A percentile compares a stretch with the other conserved stretches of the same genome.
Evolutionary conservation across 2,888 invertebrate genomes (phyloP).

Genomic region (Alloscopus bannaensis): DNA sequence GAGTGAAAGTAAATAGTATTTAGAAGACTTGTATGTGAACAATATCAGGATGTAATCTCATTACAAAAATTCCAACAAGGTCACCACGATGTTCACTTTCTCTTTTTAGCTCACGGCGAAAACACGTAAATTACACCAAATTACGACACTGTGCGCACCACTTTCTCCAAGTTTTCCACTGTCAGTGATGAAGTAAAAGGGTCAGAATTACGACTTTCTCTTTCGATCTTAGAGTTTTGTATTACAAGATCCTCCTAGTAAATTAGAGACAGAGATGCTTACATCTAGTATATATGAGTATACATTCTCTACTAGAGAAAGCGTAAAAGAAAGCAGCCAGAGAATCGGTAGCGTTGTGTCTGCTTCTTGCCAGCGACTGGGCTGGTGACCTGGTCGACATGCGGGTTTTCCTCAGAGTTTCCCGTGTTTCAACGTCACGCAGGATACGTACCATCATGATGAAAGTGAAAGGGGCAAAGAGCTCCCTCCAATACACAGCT

Average conservation of each 20-base stretch:
- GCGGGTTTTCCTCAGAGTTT: constrained; percentile 58
- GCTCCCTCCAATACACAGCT: constrained; percentile 37
- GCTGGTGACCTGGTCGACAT: constrained; percentile 52
- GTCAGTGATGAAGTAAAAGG: no score
- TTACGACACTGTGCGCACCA: constrained; percentile 38
- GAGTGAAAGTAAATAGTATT: no score
- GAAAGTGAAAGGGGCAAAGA: constrained; percentile 38
- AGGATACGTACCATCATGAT: constrained; percentile 16
- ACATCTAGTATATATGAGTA: no score
- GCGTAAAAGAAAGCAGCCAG: constrained; percentile 10
- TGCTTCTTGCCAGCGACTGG: constrained; percentile 62
- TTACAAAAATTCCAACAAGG: no score
- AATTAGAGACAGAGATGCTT: constrained; percentile 20
- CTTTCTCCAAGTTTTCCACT: constrained; percentile 30
- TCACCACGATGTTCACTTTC: no score
- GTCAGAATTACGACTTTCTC: constrained; percentile 54
- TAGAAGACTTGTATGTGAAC: no score
- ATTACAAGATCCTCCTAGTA: constrained; percentile 9
- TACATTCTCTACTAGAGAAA: no score
- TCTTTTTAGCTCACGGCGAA: neutral
- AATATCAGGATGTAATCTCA: no score
- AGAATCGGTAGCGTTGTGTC: constrained; percentile 53
- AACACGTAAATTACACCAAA: constrained; percentile 31
- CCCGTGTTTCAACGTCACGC: neutral
- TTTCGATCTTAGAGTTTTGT: constrained; percentile 6